Base-by-base conservation (phyloP, 2,113 vertebrate genomes). In the Martes martes region DNA sequence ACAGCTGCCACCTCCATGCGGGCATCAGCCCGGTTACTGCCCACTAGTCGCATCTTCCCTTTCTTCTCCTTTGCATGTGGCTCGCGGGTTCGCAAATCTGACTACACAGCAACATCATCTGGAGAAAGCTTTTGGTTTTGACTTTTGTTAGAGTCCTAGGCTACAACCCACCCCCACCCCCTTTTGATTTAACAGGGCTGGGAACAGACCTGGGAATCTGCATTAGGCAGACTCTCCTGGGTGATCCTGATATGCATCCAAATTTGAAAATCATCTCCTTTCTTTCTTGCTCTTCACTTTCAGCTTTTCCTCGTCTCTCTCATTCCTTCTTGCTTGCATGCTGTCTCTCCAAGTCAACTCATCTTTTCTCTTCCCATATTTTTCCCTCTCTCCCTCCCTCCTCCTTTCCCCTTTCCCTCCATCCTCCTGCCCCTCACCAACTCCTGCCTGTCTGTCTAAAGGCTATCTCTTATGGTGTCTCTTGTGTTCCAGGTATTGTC, bases 331-430 rank as follows among this genome's bases (percentile, higher is more conserved):
- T 74, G 47, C n/a, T 65, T 96, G 50, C 57, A 36, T 61, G 3
- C 28, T 57, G 0, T n/a, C 33, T 36, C 39, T 74, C 61, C 88
- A 80, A 80, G 69, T 69, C 45, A 94, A 0, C 39, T 73, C 5
- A 15, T 84, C 3, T 63, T 82, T 74, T 19, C 9, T 69, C 42
- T 47, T 26, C 16, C 45, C 19, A 67, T 19, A 14, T 55, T 94
- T 16, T 28, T 52, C 15, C 63, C 80, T 1, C 14, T 11, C 28
- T 5, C 31, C 0, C 0, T 47, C 91, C 2, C 89, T 91, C 11
- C 14, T 59, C 4, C 84, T 95, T 52, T 33, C 63, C 31, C 31
- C 31, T 28, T 33, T 16, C 23, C 71, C 39, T 45, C 73, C 39
- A 15, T 39, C 73, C 13, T 15, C 11, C 18, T 19, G 7, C 52